Base-by-base conservation (phyloP, 1,140 invertebrate genomes). In the Bombus polaris region DNA sequence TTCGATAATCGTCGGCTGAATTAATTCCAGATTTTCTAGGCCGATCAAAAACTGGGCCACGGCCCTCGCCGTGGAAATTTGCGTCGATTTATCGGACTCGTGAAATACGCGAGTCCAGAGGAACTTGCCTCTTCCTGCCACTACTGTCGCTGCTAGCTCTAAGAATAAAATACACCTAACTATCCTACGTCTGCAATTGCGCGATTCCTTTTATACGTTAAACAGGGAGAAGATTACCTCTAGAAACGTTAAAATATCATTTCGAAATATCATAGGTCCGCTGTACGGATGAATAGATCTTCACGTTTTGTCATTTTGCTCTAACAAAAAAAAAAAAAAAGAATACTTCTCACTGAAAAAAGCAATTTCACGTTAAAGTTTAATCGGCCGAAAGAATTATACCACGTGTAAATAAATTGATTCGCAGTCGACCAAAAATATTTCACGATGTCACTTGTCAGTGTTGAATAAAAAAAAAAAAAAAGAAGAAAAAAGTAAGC, bases 21-120 rank as follows among this genome's bases (percentile, higher is more conserved):
- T 89, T 77, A 89, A 86, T 89, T 83, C 62, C 66, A 73, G 84
- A 89, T 86, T 89, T 89, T 83, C 87, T 80, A 39, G 65, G 75
- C 53, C 37, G 47, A 25, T 22, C 70, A 70, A 80, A 89, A 89
- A 77, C 81, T 53, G 25, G 84, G 65, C 39, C 47, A 71, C 66
- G 35, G 37, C 15, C 70, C 68, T 68, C 53, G 62, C 28, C 6
- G 62, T 77, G 18, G 6, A 18, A 42, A 39, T 28, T 35, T 10
- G 3, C 35, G 3, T 42, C 35, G 18, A 39, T 42, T n/a, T n/a
- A 12, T 74, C 28, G n/a, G 35, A 39, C 68, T 13, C 0, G 44
- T 2, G n/a, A 39, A 35, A 74, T 9, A 47, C 39, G 39, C 35
- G 13, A 66, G 5, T 66, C 12, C 2, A 5, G 28, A 6, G 13